Conservation (phyloP, 2,113 vertebrate species). For the Plecturocebus donacophilus region DNA sequence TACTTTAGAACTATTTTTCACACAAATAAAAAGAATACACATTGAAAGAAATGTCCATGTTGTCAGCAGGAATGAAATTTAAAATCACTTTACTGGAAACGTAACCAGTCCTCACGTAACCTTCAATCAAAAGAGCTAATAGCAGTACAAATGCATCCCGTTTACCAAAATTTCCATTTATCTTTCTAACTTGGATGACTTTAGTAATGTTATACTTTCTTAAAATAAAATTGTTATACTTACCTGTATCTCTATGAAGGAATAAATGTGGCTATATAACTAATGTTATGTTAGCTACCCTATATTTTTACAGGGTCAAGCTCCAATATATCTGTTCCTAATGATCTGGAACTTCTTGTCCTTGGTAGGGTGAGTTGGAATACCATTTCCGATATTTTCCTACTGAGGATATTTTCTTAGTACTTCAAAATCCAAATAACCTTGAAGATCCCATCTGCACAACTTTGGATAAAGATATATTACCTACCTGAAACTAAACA, state of each 20-base stretch:
- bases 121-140: slow-evolving; percentile 18
- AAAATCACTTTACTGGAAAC: slow-evolving; percentile 46
- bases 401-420: neutral
- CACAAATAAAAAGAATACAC: slow-evolving; percentile 28
- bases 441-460: neutral
- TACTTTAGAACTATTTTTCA: slow-evolving; percentile 45
- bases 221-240: neutral
- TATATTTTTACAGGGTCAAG: neutral
- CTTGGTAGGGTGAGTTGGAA: neutral
- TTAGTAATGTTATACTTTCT: slow-evolving; percentile 6
- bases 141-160: neutral
- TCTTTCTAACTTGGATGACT: neutral
- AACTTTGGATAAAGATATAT: slow-evolving; percentile 1
- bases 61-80: slow-evolving; percentile 32
- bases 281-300: neutral
- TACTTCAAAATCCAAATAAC: slow-evolving; percentile 39
- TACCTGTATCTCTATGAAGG: neutral
- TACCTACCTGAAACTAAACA: neutral
- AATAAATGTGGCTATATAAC: neutral
- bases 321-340: neutral
- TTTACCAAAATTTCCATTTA: neutral
- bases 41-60: slow-evolving; percentile 19
- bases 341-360: neutral
- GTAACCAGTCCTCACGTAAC: neutral
- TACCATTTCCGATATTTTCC: neutral